phyloP scores from a whole-genome alignment of 2,797 vertebrate species.

The Danio albolineatus region DNA sequence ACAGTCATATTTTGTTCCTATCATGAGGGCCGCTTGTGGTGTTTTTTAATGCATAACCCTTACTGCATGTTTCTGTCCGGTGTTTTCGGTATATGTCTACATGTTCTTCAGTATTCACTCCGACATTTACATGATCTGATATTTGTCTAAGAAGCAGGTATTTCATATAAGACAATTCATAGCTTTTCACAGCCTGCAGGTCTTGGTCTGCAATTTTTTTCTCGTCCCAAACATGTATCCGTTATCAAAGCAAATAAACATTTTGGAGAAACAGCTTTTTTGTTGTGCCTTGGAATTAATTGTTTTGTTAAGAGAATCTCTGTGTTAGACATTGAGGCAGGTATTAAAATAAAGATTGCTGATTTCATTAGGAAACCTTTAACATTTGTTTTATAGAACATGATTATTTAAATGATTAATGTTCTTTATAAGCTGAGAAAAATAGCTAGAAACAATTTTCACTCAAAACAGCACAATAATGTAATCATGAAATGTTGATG shows the following conservation, averaged over 20 bases:
- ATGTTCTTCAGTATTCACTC: constrained; percentile 21
- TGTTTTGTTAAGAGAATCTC: not conserved
- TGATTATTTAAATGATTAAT: too few species aligned
- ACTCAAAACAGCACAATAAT: too few species aligned
- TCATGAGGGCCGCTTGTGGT: not conserved
- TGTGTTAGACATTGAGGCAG: not conserved
- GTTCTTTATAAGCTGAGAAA: too few species aligned
- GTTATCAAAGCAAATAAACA: constrained; percentile 17
- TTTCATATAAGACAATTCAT: not conserved
- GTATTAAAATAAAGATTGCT: not conserved
- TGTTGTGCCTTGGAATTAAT: constrained; percentile 12
- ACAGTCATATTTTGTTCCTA: constrained; percentile 7
- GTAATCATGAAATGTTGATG: too few species aligned
- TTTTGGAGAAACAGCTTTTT: not conserved
- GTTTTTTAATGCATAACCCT: not conserved
- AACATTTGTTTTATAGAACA: too few species aligned
- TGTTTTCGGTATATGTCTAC: constrained; percentile 21
- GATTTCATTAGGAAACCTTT: too few species aligned
- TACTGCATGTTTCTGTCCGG: constrained; percentile 29
- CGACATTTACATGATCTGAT: not conserved
- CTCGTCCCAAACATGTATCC: not conserved
- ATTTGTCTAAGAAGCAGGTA: not conserved
- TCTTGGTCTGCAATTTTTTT: not conserved
- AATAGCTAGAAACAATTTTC: too few species aligned
- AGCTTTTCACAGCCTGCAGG: not conserved